Evolutionary conservation across 2,888 invertebrate species (phyloP).

Genomic region (Phlogophora meticulosa): DNA sequence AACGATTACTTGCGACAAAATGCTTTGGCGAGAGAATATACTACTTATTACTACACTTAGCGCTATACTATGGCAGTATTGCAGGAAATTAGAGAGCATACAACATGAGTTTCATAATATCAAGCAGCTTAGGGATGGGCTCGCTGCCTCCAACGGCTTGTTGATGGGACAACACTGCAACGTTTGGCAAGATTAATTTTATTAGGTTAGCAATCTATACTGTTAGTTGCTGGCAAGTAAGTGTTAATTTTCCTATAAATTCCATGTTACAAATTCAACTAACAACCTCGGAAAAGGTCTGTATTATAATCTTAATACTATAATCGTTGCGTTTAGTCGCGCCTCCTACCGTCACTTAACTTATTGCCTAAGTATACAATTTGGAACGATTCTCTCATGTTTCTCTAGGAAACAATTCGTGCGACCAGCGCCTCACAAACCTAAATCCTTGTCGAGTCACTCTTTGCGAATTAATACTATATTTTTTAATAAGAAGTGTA

Average conservation of each 20-base stretch:
- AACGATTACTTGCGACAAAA: slow-evolving; percentile 69
- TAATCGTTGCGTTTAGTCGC: slow-evolving; percentile 47
- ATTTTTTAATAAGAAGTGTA: slow-evolving; percentile 46
- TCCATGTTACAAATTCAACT: slow-evolving; percentile 48
- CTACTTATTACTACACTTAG: slow-evolving; percentile 80
- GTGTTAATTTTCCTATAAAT: slow-evolving; percentile 39
- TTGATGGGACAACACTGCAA: slow-evolving; percentile 52
- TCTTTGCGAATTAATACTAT: slow-evolving; percentile 58
- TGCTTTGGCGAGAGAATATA: slow-evolving; percentile 70
- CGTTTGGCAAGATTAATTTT: slow-evolving; percentile 70
- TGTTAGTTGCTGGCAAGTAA: slow-evolving; percentile 57
- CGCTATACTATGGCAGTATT: slow-evolving; percentile 84
- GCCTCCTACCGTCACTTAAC: slow-evolving; percentile 40
- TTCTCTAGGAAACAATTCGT: slow-evolving; percentile 72
- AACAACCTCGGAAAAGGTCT: slow-evolving; percentile 44
- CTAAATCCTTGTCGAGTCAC: slow-evolving; percentile 46
- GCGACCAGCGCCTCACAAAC: slow-evolving; percentile 81
- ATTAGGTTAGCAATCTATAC: slow-evolving; percentile 44
- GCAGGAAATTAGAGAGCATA: slow-evolving; percentile 86
- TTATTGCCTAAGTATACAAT: slow-evolving; percentile 51
- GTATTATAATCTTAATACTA: slow-evolving; percentile 49
- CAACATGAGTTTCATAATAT: slow-evolving; percentile 81
- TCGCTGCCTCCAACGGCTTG: slow-evolving; percentile 71
- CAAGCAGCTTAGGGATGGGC: slow-evolving; percentile 83
- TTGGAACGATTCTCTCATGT: slow-evolving; percentile 65